phyloP scores from a whole-genome alignment of 2,888 invertebrate species.

The Colostygia pectinataria region DNA sequence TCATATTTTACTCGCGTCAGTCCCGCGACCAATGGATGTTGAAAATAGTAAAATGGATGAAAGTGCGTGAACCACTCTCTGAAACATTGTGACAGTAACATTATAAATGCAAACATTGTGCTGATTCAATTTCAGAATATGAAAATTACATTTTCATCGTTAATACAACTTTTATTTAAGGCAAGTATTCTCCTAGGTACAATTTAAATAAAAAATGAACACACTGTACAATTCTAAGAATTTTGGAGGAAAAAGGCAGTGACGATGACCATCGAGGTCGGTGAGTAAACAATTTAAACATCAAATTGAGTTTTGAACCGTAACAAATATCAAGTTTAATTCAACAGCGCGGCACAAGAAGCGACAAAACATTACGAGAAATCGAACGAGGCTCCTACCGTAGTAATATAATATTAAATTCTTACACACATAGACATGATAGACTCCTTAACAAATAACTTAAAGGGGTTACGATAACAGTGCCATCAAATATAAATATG shows the following conservation, averaged over 20 bases:
- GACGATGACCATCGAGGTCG: constrained; percentile 55
- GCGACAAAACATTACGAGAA: constrained; percentile 69
- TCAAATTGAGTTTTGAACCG: constrained; percentile 54
- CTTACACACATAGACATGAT: constrained; percentile 81
- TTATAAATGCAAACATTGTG: constrained; percentile 69
- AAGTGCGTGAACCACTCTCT: constrained; percentile 24
- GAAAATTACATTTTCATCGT: constrained; percentile 55
- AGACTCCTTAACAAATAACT: constrained; percentile 81
- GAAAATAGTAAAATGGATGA: too few species aligned
- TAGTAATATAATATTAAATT: constrained; percentile 78
- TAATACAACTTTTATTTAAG: constrained; percentile 45
- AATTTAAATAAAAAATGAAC: constrained; percentile 62
- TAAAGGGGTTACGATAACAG: constrained; percentile 76
- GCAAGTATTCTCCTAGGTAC: constrained; percentile 57
- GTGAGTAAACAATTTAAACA: constrained; percentile 49
- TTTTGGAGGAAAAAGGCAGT: constrained; percentile 66
- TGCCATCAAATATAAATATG: constrained; percentile 75
- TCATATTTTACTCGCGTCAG: constrained; percentile 10
- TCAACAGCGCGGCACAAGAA: constrained; percentile 69
- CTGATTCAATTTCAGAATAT: constrained; percentile 45
- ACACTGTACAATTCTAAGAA: constrained; percentile 55
- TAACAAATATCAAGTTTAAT: constrained; percentile 61
- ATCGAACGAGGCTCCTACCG: constrained; percentile 76
- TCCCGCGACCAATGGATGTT: constrained; percentile 2
- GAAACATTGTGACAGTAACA: constrained; percentile 45